A percentile compares a stretch with the other conserved stretches of the same genome.
These are phyloP conservation scores for Drepana arcuata DNA, from an alignment of 1,140 invertebrate species.

Conservation along the genomic window DNA sequence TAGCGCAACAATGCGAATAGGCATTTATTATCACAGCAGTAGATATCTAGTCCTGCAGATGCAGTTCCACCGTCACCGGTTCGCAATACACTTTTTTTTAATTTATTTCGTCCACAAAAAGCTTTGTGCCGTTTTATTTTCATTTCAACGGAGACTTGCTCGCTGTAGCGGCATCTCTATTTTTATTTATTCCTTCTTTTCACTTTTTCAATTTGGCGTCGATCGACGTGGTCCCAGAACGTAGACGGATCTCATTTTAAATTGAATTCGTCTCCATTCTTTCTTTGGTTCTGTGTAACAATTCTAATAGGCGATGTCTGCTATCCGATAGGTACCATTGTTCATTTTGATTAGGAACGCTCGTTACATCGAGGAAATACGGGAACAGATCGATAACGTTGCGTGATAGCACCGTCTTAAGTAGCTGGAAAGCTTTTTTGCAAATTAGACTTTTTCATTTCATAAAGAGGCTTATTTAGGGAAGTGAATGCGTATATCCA, in stretches of 20 bases:
- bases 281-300: conserved; percentile 50
- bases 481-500: no score
- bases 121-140: conserved; percentile 67
- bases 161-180: conserved; percentile 70
- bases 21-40: conserved; percentile 7
- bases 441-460: conserved; percentile 32
- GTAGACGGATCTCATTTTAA: conserved; percentile 68
- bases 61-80: conserved; percentile 43
- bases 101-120: conserved; percentile 71
- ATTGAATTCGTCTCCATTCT: conserved; percentile 65
- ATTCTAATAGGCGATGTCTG: conserved; percentile 64
- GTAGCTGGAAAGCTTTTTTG: conserved; percentile 30
- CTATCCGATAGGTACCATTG: conserved; percentile 57
- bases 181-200: conserved; percentile 69
- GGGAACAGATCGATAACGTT: conserved; percentile 26
- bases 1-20: no score
- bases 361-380: conserved; percentile 25
- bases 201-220: conserved; percentile 64
- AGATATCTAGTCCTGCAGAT: background rate
- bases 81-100: conserved; percentile 69
- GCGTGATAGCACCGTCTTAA: conserved; percentile 30
- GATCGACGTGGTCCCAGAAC: conserved; percentile 60
- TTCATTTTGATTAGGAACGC: conserved; percentile 32
- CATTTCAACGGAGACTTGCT: conserved; percentile 71
- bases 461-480: conserved; percentile 7